Base-by-base conservation (phyloP, 2,888 invertebrate genomes). In the Hemicrepidius hirtus region DNA sequence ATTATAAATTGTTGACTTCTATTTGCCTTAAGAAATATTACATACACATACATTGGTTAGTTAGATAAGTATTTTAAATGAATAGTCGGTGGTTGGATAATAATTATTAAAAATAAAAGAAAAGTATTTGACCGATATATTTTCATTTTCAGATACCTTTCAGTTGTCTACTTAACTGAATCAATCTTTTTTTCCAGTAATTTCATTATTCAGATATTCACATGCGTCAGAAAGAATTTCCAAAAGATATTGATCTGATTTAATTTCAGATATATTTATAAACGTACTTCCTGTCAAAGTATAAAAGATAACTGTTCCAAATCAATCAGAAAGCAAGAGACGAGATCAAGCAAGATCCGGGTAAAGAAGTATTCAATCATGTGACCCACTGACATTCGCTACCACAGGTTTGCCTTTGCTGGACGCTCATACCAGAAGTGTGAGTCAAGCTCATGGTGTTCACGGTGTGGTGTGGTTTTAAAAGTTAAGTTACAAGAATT, bases 301-400 rank as follows among this genome's bases (percentile, higher is more conserved):
- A 20, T 49, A 49, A 20, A n/a, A 20, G 41, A 59, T 35, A 64
- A 46, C 35, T 49, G 68, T 68, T 68, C 68, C 49, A 35, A 59
- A 67, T 67, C 57, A 57, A 68, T 68, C 59, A 59, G 59, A 59
- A 59, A 68, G 59, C 59, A 68, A 59, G 66, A 63, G 63, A 71
- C 66, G 72, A 53, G 49, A 53, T 35, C 65, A 53, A 13, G 46
- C 59, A 49, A 76, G 76, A 77, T 79, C 80, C 80, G 80, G 79
- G 76, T 78, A 66, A n/a, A 69, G 41, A 73, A 68, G 74, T 67
- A 75, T 76, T 64, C 75, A 76, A 74, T 75, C 79, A 78, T 75
- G 73, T 79, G 80, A 80, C 80, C 80, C 77, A 80, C 80, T 80
- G 77, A 80, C 80, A 72, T 63, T 57, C 62, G 68, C 57, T 70